Percentiles rank a stretch among this genome's conserved stretches.
These are phyloP conservation scores for Heterochromis multidens DNA, from an alignment of 2,113 vertebrate species.

Conservation along the genomic window DNA sequence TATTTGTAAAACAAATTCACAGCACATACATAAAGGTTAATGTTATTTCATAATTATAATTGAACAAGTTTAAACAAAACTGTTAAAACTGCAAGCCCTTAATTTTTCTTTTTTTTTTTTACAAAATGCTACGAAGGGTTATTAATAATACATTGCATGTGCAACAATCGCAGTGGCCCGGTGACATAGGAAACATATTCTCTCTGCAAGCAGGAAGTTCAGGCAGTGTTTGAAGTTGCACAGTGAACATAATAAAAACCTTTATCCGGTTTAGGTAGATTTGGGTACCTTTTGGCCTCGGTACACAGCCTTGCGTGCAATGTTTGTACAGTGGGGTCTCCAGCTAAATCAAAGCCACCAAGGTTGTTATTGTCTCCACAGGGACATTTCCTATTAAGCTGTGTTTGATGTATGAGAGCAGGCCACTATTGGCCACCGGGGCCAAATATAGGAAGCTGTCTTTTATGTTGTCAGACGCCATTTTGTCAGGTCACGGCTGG, in stretches of 20 bases:
- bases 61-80: too few species aligned
- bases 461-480: slow-evolving; percentile 62
- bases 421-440: slow-evolving; percentile 47
- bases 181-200: slow-evolving; percentile 69
- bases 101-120: neutral
- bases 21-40: neutral
- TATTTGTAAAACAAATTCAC: neutral
- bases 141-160: neutral
- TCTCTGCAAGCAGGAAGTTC: slow-evolving; percentile 66
- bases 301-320: slow-evolving; percentile 52
- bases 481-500: slow-evolving; percentile 65
- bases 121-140: neutral
- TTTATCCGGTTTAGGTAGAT: slow-evolving; percentile 29
- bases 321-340: slow-evolving; percentile 67
- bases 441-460: slow-evolving; percentile 72
- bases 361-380: slow-evolving; percentile 68
- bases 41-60: too few species aligned
- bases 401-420: slow-evolving; percentile 65
- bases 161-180: slow-evolving; percentile 9
- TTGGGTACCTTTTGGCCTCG: slow-evolving; percentile 35
- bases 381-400: slow-evolving; percentile 73
- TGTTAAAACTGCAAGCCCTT: neutral
- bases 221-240: slow-evolving; percentile 52
- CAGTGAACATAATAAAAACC: slow-evolving; percentile 59
- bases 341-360: slow-evolving; percentile 61